Percentiles rank a stretch among this genome's conserved stretches.
Evolutionary conservation across 2,113 vertebrate genomes (phyloP).

Genomic region (Peucedramus taeniatus): DNA sequence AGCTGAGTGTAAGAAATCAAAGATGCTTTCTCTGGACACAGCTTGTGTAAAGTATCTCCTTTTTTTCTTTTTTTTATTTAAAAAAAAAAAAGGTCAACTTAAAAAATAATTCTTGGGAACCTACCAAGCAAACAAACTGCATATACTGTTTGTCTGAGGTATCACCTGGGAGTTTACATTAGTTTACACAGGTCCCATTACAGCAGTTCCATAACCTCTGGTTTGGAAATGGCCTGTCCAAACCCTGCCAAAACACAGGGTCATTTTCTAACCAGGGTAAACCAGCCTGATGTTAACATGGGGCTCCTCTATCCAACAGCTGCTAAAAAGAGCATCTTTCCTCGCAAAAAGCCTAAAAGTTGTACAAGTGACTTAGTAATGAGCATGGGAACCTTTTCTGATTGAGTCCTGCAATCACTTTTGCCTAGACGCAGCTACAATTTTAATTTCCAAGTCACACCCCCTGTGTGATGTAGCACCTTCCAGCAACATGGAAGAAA

Average conservation of each 20-base stretch:
- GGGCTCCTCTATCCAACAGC: neutral
- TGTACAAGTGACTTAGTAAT: neutral
- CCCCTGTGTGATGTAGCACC: neutral
- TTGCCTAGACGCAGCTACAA: neutral
- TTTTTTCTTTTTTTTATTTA: too few species aligned
- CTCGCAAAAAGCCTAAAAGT: neutral
- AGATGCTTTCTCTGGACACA: neutral
- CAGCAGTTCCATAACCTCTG: neutral
- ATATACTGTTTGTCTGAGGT: neutral
- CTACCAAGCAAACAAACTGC: neutral
- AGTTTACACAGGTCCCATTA: rapidly evolving
- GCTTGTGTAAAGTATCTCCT: neutral
- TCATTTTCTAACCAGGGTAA: neutral
- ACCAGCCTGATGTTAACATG: rapidly evolving
- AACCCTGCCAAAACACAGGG: neutral
- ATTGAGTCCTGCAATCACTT: neutral
- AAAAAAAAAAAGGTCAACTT: neutral
- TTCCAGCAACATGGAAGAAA: neutral
- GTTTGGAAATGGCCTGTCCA: neutral
- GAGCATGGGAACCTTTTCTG: neutral
- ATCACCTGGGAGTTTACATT: neutral
- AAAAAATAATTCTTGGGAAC: neutral
- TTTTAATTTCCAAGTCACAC: neutral
- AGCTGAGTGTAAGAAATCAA: neutral
- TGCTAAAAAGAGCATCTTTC: neutral